A percentile compares a stretch with the other conserved stretches of the same genome.
phyloP scores from a whole-genome alignment of 2,888 invertebrate genomes.

The Chrysolina americana region DNA sequence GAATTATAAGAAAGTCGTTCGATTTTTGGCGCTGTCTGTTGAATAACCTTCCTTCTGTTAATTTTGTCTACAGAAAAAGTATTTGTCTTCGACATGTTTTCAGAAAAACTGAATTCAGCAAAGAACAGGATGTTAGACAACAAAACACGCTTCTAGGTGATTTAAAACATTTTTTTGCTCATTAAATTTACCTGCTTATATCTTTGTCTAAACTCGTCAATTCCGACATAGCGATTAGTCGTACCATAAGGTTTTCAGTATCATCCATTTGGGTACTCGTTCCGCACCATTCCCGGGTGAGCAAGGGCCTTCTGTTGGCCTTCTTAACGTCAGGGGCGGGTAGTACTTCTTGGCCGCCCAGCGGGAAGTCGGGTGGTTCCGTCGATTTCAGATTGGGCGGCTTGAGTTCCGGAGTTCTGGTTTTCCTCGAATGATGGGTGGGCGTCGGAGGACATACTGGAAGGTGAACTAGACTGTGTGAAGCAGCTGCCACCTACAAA shows the following conservation, averaged over 20 bases:
- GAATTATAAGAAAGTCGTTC: too few species aligned
- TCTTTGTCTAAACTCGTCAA: slow-evolving; percentile 71
- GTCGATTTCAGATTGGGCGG: slow-evolving; percentile 72
- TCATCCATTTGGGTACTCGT: slow-evolving; percentile 42
- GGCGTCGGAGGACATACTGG: slow-evolving; percentile 90
- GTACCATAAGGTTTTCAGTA: slow-evolving; percentile 69
- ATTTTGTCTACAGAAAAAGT: too few species aligned
- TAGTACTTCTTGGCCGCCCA: slow-evolving; percentile 62
- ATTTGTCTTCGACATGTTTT: too few species aligned
- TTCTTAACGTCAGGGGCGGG: slow-evolving; percentile 52
- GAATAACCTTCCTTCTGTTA: too few species aligned
- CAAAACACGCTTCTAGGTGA: too few species aligned
- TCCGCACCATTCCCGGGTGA: neutral
- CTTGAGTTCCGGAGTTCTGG: slow-evolving; percentile 69
- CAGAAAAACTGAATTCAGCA: too few species aligned
- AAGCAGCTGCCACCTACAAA: slow-evolving; percentile 44
- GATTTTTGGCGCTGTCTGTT: too few species aligned
- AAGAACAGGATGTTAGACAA: too few species aligned
- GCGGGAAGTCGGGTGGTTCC: slow-evolving; percentile 50
- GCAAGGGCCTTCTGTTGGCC: slow-evolving; percentile 1
- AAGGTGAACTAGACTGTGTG: slow-evolving; percentile 53
- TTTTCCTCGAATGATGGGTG: slow-evolving; percentile 85
- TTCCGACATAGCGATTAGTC: slow-evolving; percentile 74
- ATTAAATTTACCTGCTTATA: slow-evolving; percentile 31
- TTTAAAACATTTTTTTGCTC: too few species aligned